Conservation (phyloP, 2,113 vertebrate genomes). For the Polypterus senegalus region DNA sequence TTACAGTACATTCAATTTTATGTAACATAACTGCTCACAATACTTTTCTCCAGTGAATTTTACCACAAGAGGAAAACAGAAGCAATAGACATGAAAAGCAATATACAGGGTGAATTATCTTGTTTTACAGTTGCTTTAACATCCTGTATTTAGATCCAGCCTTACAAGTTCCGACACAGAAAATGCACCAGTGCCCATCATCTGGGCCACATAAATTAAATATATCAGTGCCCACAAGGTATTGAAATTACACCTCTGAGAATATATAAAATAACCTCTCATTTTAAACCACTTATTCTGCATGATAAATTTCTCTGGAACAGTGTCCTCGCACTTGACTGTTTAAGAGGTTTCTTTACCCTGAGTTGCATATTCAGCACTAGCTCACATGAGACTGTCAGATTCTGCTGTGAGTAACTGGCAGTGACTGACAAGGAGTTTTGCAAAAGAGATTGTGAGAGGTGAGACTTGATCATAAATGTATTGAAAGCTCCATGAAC, state of each 20-base stretch:
- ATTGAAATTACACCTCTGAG: conserved; percentile 1
- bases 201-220: not conserved
- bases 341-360: not conserved
- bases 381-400: not conserved
- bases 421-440: no score
- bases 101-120: not conserved
- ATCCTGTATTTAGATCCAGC: not conserved
- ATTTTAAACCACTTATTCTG: not conserved
- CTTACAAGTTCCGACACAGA: not conserved
- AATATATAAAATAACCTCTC: not conserved
- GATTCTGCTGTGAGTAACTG: no score
- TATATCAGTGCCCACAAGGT: not conserved
- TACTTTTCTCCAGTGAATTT: conserved; percentile 1
- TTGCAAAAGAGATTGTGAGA: no score
- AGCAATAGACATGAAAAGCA: not conserved
- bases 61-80: not conserved
- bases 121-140: conserved; percentile 3
- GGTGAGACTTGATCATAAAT: no score
- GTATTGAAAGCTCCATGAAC: no score
- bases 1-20: not conserved
- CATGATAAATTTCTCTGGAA: conserved; percentile 2
- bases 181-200: not conserved
- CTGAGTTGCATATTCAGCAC: not conserved
- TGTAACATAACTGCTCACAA: not conserved
- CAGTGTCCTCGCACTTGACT: not conserved